Evolutionary conservation across 2,797 vertebrate species (phyloP).

Genomic region (Platyrinchus mystaceus): DNA sequence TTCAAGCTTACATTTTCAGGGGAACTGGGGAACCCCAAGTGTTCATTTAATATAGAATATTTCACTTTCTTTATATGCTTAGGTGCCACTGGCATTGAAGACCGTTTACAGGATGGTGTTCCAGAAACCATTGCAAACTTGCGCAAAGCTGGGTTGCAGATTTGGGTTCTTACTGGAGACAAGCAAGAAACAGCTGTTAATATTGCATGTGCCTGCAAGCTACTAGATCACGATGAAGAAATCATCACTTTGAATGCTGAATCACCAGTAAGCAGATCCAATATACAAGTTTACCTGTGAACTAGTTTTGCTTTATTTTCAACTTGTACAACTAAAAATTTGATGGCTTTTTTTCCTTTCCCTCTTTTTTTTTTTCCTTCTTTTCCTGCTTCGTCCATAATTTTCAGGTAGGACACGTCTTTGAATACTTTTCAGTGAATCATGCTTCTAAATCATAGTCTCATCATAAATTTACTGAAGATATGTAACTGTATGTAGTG

Average conservation of each 20-base stretch:
- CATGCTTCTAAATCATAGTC: not conserved
- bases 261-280: constrained; percentile 81
- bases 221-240: constrained; percentile 94
- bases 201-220: constrained; percentile 94
- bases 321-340: not conserved
- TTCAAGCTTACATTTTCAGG: not conserved
- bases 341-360: not conserved
- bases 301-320: not conserved
- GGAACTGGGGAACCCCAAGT: not conserved
- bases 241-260: constrained; percentile 94
- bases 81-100: constrained; percentile 97
- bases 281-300: not conserved
- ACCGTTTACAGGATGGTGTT: constrained; percentile 95
- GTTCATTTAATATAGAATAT: not conserved
- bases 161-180: constrained; percentile 98
- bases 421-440: constrained; percentile 18
- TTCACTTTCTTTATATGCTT: not conserved
- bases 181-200: constrained; percentile 98
- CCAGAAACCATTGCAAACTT: constrained; percentile 91
- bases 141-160: constrained; percentile 90
- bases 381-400: constrained; percentile 9
- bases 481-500: not conserved
- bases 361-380: not conserved
- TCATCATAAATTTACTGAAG: not conserved
- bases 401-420: constrained; percentile 33